Conservation (phyloP, 2,797 vertebrate genomes). For the Ispidina lecontei region DNA sequence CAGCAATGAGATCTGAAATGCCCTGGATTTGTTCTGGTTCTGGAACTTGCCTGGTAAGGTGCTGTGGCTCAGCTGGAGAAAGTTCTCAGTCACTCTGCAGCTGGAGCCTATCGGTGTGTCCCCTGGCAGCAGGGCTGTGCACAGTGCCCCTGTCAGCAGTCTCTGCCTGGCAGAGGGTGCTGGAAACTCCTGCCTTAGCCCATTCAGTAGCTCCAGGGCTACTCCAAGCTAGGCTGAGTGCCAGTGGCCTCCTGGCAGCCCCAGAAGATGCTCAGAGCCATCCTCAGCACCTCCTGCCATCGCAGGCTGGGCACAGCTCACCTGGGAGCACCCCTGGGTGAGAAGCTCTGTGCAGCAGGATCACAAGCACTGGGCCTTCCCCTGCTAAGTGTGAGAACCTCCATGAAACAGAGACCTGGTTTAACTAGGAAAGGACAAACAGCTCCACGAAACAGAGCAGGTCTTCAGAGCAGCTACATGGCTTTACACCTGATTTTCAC, state of each 20-base stretch:
- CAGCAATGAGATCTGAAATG: not conserved
- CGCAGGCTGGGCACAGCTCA: not conserved
- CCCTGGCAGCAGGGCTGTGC: not conserved
- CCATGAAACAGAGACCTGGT: not conserved
- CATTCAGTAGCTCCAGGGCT: not conserved
- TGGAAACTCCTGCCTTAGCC: not conserved
- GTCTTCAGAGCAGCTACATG: not conserved
- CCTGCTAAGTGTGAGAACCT: not conserved
- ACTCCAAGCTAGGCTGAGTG: not conserved
- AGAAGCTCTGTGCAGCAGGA: not conserved
- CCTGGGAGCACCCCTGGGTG: not conserved
- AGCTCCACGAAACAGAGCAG: not conserved
- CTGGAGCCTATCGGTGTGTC: conserved; percentile 4
- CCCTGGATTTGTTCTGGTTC: conserved; percentile 31
- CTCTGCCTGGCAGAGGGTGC: not conserved
- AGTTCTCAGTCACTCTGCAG: not conserved
- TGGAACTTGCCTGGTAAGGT: not conserved
- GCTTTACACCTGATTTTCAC: not conserved
- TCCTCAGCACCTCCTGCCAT: too few species aligned
- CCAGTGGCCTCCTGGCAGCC: not conserved
- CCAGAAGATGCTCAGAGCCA: not conserved
- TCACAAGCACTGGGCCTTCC: not conserved
- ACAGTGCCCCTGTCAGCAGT: not conserved
- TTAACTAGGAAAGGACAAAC: not conserved
- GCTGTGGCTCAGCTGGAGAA: not conserved